Conservation (phyloP, 2,888 invertebrate genomes). For the Nephrocerus scutellatus region DNA sequence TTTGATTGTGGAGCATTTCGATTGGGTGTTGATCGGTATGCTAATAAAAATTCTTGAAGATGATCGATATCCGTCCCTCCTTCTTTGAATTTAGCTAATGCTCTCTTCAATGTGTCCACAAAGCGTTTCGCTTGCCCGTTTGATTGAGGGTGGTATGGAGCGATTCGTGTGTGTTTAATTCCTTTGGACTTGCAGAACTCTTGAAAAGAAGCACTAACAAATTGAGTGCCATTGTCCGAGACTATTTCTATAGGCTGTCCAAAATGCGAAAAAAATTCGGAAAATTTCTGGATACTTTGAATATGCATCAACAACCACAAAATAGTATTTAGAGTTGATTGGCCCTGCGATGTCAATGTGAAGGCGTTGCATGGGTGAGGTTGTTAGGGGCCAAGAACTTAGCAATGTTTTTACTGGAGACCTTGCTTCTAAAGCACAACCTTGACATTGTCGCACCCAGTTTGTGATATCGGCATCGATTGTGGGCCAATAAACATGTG, state of each 20-base stretch:
- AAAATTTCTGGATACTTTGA: slow-evolving; percentile 19
- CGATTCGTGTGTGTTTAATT: too few species aligned
- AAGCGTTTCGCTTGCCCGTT: too few species aligned
- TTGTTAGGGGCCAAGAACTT: slow-evolving; percentile 17
- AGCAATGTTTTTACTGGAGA: slow-evolving; percentile 18
- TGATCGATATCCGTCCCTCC: too few species aligned
- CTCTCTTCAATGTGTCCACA: too few species aligned
- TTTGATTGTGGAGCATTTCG: too few species aligned
- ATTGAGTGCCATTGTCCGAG: slow-evolving; percentile 20
- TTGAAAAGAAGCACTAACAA: slow-evolving; percentile 15
- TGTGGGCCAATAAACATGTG: slow-evolving; percentile 20
- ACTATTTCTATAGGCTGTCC: slow-evolving; percentile 15
- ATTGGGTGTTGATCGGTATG: too few species aligned
- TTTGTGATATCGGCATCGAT: slow-evolving; percentile 17
- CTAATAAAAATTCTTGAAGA: too few species aligned
- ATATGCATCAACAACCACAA: slow-evolving; percentile 19
- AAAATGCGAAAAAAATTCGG: slow-evolving; percentile 19
- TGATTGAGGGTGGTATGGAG: too few species aligned
- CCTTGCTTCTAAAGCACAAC: too few species aligned
- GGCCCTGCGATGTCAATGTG: slow-evolving; percentile 22
- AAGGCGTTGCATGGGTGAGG: slow-evolving; percentile 15
- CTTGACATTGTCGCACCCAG: slow-evolving; percentile 17
- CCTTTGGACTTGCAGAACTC: slow-evolving; percentile 6
- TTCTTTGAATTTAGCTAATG: too few species aligned
- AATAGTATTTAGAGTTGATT: slow-evolving; percentile 15